These are phyloP conservation scores for Cremastobaeus sp. DNA, from an alignment of 2,888 invertebrate genomes.

Conservation along the genomic window DNA sequence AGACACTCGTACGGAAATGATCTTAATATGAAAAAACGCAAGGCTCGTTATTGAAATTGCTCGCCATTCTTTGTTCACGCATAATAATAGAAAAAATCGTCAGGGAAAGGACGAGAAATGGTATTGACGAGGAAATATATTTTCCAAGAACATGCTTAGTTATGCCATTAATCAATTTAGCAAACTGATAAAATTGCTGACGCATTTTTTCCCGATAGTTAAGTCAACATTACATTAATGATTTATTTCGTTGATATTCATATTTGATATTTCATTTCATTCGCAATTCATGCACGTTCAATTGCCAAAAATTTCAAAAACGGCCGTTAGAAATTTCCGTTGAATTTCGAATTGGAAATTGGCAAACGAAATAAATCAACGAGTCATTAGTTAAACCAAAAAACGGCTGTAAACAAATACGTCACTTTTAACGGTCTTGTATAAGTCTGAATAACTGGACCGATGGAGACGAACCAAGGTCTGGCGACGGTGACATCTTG, in stretches of 20 bases:
- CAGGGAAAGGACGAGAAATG: neutral
- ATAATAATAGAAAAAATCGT: slow-evolving; percentile 20
- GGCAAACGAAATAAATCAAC: too few relatives aligned
- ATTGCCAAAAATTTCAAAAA: too few relatives aligned
- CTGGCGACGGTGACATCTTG: slow-evolving; percentile 36
- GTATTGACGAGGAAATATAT: slow-evolving; percentile 5
- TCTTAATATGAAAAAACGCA: slow-evolving; percentile 11
- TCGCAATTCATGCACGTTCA: too few relatives aligned
- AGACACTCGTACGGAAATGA: neutral
- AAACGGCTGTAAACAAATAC: neutral
- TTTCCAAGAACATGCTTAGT: neutral
- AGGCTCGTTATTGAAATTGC: slow-evolving; percentile 23
- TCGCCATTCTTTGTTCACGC: slow-evolving; percentile 9
- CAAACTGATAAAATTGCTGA: too few relatives aligned
- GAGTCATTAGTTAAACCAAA: too few relatives aligned
- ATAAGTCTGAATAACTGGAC: slow-evolving; percentile 23
- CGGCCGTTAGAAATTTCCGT: too few relatives aligned
- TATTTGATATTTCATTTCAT: too few relatives aligned
- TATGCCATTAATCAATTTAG: neutral
- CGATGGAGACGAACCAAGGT: slow-evolving; percentile 15
- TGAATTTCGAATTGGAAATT: too few relatives aligned
- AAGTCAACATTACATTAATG: too few relatives aligned
- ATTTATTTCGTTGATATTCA: neutral
- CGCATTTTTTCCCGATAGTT: too few relatives aligned
- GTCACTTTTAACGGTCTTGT: too few relatives aligned